Percentiles rank a stretch among this genome's conserved stretches.
These are phyloP conservation scores for Drosophila macrospina DNA, from an alignment of 2,888 invertebrate species.

Conservation along the genomic window DNA sequence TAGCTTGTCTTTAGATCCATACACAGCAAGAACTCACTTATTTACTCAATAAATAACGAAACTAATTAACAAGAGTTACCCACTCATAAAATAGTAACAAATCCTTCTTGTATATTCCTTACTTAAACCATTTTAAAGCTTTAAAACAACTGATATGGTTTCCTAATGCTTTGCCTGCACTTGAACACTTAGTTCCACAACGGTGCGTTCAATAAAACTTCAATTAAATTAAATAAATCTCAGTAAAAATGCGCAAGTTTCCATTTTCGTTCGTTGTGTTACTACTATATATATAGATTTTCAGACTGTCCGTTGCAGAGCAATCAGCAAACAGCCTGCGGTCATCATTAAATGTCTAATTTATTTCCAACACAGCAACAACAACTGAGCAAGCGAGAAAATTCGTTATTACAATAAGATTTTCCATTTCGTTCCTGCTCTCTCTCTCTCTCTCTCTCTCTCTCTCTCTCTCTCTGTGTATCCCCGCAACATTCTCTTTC, in stretches of 20 bases:
- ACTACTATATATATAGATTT: slow-evolving; percentile 9
- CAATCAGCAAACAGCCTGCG: slow-evolving; percentile 78
- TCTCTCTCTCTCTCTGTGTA: background rate
- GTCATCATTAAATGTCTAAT: slow-evolving; percentile 82
- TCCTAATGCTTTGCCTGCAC: slow-evolving; percentile 7
- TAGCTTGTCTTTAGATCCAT: too few species aligned
- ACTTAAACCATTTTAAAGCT: background rate
- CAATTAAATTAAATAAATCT: slow-evolving; percentile 80
- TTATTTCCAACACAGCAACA: slow-evolving; percentile 70
- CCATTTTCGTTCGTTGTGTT: slow-evolving; percentile 3
- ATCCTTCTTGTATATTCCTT: background rate
- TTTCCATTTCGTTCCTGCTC: slow-evolving; percentile 61
- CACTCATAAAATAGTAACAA: too few species aligned
- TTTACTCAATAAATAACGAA: too few species aligned
- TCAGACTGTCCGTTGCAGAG: slow-evolving; percentile 53
- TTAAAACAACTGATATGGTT: background rate
- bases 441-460: background rate
- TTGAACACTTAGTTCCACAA: slow-evolving; percentile 46
- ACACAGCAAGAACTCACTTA: too few species aligned
- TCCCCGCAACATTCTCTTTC: too few species aligned
- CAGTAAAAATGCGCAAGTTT: slow-evolving; percentile 63
- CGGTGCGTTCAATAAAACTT: slow-evolving; percentile 69
- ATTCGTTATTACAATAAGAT: slow-evolving; percentile 71
- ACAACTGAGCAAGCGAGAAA: slow-evolving; percentile 58
- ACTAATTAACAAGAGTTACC: too few species aligned